Percentiles rank a stretch among this genome's conserved stretches.
Conservation (phyloP, 2,113 vertebrate species). For the Macroglossus sobrinus region DNA sequence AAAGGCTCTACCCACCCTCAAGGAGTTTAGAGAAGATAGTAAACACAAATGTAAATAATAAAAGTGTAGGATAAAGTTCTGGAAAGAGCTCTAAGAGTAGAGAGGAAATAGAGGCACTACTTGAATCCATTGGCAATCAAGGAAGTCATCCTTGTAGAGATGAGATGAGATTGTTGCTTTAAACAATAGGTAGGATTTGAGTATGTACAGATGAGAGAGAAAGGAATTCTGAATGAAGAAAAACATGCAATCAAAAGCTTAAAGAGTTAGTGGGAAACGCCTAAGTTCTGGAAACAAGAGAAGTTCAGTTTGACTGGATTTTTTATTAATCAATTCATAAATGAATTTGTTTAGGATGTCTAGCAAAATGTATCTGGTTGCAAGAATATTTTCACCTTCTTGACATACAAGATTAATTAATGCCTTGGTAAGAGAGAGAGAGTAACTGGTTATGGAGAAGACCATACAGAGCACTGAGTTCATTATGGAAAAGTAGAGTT, state of each 20-base stretch:
- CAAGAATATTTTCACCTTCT: background rate
- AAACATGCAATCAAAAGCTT: background rate
- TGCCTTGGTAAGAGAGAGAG: background rate
- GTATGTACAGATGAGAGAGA: background rate
- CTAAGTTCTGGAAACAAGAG: background rate
- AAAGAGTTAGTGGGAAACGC: background rate
- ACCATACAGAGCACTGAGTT: background rate
- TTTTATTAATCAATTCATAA: background rate
- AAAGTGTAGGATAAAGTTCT: background rate
- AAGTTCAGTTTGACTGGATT: background rate
- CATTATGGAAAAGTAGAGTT: background rate
- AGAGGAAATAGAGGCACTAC: background rate
- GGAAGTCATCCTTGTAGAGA: background rate
- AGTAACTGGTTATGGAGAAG: background rate
- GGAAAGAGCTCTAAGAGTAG: background rate
- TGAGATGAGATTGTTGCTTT: background rate
- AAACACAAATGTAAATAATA: background rate
- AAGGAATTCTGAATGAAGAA: background rate
- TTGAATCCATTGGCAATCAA: background rate
- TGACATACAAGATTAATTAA: constrained; percentile 1
- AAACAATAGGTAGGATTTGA: background rate
- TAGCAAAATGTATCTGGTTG: background rate
- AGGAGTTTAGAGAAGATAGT: background rate
- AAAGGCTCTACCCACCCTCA: background rate
- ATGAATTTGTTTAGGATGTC: background rate